phyloP scores from a whole-genome alignment of 2,888 invertebrate species.

The Chirona hameri region DNA sequence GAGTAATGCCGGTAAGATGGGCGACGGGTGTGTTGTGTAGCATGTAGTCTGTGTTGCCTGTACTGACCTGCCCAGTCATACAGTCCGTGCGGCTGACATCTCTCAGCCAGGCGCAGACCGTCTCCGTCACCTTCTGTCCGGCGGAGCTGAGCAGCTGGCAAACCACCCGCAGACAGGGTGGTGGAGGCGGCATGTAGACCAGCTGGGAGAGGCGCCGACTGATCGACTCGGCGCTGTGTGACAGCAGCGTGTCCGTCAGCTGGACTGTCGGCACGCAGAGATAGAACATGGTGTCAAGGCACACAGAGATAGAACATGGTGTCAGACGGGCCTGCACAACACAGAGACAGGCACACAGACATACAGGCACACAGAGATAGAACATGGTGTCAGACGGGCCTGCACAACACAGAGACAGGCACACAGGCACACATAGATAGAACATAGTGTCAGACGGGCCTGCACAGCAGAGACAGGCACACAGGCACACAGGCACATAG shows the following conservation, averaged over 20 bases:
- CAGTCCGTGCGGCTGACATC: neutral
- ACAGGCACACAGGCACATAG: neutral
- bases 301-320: too few relatives aligned
- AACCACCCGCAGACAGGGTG: neutral
- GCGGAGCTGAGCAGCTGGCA: slow-evolving; percentile 8
- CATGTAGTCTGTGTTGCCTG: too few relatives aligned
- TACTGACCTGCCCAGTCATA: neutral
- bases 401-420: neutral
- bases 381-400: too few relatives aligned
- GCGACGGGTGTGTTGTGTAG: too few relatives aligned
- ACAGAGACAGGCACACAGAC: neutral
- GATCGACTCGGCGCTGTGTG: slow-evolving; percentile 23
- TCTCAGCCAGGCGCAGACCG: neutral
- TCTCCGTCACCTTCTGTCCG: neutral
- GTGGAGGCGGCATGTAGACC: neutral
- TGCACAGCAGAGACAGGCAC: neutral
- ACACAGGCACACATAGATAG: neutral
- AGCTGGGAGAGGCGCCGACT: neutral
- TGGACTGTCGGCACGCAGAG: neutral
- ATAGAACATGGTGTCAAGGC: too few relatives aligned
- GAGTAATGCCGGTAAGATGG: too few relatives aligned
- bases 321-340: too few relatives aligned
- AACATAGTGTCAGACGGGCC: too few relatives aligned
- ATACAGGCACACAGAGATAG: neutral
- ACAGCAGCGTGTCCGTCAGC: slow-evolving; percentile 14